Evolutionary conservation across 2,113 vertebrate species (phyloP).

Genomic region (Serinus canaria): DNA sequence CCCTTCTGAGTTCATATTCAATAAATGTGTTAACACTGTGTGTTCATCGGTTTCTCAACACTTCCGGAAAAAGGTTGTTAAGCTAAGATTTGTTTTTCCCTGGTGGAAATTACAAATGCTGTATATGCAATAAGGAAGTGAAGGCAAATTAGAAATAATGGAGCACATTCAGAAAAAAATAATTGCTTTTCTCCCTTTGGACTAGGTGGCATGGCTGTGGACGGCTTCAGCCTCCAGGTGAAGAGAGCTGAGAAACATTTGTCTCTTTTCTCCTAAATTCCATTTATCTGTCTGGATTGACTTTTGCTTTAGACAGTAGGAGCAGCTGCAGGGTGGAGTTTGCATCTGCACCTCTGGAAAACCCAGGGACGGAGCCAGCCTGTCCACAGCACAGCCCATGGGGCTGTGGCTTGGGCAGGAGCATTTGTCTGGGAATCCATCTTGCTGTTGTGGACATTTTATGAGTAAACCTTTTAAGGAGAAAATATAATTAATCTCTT

Average conservation of each 20-base stretch:
- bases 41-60: slow-evolving; percentile 54
- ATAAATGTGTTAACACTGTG: slow-evolving; percentile 52
- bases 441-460: background rate
- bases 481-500: slow-evolving; percentile 30
- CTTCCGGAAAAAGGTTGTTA: slow-evolving; percentile 48
- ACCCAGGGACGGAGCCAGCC: fast-evolving
- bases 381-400: fast-evolving
- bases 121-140: slow-evolving; percentile 46
- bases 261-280: background rate
- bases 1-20: slow-evolving; percentile 59
- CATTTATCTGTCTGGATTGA: slow-evolving; percentile 25
- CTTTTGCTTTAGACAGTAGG: background rate
- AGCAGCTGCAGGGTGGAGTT: slow-evolving; percentile 53
- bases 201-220: background rate
- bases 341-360: background rate
- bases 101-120: slow-evolving; percentile 50
- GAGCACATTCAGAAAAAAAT: background rate
- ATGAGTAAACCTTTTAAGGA: background rate
- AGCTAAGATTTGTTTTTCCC: slow-evolving; percentile 52
- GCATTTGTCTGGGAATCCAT: background rate
- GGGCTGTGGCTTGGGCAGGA: background rate
- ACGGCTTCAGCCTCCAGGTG: slow-evolving; percentile 10
- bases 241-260: slow-evolving; percentile 2
- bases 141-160: slow-evolving; percentile 33
- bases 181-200: background rate